Conservation (phyloP, 2,888 invertebrate genomes). For the Apocheima hispidaria region DNA sequence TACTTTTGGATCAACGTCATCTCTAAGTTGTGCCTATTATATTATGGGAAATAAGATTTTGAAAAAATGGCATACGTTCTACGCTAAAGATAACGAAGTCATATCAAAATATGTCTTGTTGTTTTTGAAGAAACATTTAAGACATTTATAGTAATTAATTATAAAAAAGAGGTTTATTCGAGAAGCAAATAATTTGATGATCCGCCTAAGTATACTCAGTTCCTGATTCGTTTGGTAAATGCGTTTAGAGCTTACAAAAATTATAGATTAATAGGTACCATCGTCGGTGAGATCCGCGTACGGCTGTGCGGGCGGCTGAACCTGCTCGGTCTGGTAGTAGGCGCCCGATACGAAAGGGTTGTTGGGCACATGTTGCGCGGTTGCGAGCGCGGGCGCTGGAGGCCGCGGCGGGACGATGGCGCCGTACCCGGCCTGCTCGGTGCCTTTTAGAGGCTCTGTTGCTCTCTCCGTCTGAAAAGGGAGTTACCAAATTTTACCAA, state of each 20-base stretch:
- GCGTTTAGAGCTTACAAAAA: conserved; percentile 26
- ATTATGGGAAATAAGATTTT: no score
- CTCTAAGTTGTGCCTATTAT: no score
- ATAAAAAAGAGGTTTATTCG: no score
- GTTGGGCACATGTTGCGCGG: conserved; percentile 86
- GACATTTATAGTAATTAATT: no score
- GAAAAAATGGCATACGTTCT: no score
- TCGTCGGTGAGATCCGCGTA: conserved; percentile 75
- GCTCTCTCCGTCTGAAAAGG: conserved; percentile 69
- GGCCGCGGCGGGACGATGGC: conserved; percentile 71
- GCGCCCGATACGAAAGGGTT: conserved; percentile 87
- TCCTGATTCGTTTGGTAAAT: conserved; percentile 5
- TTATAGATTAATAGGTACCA: conserved; percentile 65
- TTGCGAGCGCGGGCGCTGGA: conserved; percentile 82
- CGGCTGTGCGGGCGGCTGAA: conserved; percentile 88
- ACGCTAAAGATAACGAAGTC: no score
- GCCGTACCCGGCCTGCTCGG: conserved; percentile 73
- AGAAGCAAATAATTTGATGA: neutral
- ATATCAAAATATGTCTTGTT: no score
- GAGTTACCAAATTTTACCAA: no score
- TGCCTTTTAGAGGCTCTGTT: conserved; percentile 70
- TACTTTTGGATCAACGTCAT: no score
- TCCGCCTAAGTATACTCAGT: neutral
- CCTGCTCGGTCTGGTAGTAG: conserved; percentile 86
- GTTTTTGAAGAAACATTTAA: no score